Percentiles rank a stretch among this genome's conserved stretches.
Conservation (phyloP, 2,113 vertebrate species). For the Cebidichthys violaceus region DNA sequence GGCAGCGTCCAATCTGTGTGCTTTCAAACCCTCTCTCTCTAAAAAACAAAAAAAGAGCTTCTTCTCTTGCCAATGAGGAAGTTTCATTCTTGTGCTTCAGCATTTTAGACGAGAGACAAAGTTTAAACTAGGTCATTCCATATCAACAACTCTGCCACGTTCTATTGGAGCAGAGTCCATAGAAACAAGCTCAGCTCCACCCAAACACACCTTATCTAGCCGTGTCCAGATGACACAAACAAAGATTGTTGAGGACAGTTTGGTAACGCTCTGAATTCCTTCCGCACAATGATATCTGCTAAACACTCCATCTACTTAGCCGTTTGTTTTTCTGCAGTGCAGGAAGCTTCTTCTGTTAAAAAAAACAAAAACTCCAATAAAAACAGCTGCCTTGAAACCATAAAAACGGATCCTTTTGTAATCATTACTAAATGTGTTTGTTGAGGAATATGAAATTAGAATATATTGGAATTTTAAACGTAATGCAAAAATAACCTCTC, state of each 20-base stretch:
- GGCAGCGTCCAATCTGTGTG: not conserved
- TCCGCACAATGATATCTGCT: slow-evolving; percentile 7
- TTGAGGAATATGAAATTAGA: slow-evolving; percentile 25
- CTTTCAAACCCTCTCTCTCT: slow-evolving; percentile 15
- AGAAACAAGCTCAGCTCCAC: slow-evolving; percentile 52
- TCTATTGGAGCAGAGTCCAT: slow-evolving; percentile 64
- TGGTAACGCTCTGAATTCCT: slow-evolving; percentile 30
- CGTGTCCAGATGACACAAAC: slow-evolving; percentile 60
- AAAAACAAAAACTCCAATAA: not conserved
- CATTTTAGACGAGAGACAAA: slow-evolving; percentile 54
- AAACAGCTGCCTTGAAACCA: not conserved
- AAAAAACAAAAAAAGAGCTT: not conserved
- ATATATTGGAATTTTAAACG: slow-evolving; percentile 31
- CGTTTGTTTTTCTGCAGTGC: slow-evolving; percentile 20
- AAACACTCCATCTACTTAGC: slow-evolving; percentile 8
- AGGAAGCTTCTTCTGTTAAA: slow-evolving; percentile 18
- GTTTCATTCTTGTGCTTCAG: slow-evolving; percentile 48
- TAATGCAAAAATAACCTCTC: slow-evolving; percentile 32
- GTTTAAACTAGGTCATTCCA: slow-evolving; percentile 66
- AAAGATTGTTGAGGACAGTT: slow-evolving; percentile 38
- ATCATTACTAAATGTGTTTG: not conserved
- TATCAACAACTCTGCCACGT: slow-evolving; percentile 43
- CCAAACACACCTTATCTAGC: slow-evolving; percentile 64
- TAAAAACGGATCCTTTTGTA: slow-evolving; percentile 8
- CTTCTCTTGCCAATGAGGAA: slow-evolving; percentile 57